Evolutionary conservation across 2,113 vertebrate species (phyloP).

Genomic region (Myotis davidii): DNA sequence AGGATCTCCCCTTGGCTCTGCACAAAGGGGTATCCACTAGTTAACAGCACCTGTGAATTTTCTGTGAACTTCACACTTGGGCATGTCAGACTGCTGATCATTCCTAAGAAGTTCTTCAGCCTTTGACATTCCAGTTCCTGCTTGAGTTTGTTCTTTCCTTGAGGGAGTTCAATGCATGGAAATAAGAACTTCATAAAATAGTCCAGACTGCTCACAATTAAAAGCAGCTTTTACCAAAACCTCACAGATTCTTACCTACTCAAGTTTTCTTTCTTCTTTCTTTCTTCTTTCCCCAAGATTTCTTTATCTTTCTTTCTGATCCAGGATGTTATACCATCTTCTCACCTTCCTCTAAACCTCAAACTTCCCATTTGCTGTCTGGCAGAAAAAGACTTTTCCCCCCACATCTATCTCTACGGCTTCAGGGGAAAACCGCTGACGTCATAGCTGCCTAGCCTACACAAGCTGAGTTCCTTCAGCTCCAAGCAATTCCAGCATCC

Average conservation of each 20-base stretch:
- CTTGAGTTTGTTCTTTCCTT: background rate
- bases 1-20: background rate
- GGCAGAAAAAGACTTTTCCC: background rate
- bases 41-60: background rate
- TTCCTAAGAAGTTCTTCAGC: background rate
- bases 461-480: background rate
- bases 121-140: background rate
- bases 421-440: constrained; percentile 17
- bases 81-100: background rate
- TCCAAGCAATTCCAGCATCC: background rate
- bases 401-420: background rate
- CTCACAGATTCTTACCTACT: background rate
- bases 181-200: constrained; percentile 20
- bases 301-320: background rate
- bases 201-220: background rate
- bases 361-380: background rate
- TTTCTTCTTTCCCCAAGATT: too few relatives aligned
- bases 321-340: background rate
- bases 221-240: constrained; percentile 18
- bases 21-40: background rate
- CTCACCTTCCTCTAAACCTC: background rate
- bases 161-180: background rate
- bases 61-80: background rate
- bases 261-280: background rate
- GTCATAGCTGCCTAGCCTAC: background rate